phyloP scores from a whole-genome alignment of 2,797 vertebrate species.

The Graptemys geographica region DNA sequence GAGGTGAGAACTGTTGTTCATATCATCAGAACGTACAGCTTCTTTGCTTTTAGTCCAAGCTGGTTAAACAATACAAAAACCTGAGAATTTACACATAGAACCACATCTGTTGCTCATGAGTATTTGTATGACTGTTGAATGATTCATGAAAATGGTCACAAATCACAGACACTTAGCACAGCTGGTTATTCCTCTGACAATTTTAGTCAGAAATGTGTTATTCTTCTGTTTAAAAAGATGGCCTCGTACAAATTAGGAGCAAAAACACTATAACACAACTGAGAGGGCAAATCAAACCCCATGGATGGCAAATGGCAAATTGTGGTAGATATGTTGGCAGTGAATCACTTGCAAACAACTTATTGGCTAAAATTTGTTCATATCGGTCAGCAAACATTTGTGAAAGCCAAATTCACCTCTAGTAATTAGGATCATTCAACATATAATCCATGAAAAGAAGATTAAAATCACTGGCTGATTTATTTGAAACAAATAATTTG shows the following conservation, averaged over 20 bases:
- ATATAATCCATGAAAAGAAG: not conserved
- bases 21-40: not conserved
- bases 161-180: not conserved
- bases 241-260: no score
- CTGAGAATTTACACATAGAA: not conserved
- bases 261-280: not conserved
- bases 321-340: not conserved
- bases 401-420: not conserved
- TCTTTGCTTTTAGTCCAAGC: not conserved
- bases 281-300: not conserved
- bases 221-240: not conserved
- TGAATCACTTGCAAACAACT: not conserved
- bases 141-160: not conserved
- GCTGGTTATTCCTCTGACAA: not conserved
- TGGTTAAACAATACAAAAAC: not conserved
- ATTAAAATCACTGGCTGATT: no score
- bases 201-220: rapidly evolving
- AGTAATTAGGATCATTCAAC: not conserved
- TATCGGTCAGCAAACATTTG: not conserved
- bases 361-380: not conserved
- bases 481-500: not conserved
- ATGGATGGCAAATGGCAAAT: not conserved
- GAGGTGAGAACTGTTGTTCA: rapidly evolving
- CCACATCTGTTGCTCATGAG: not conserved
- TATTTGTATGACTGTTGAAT: not conserved